phyloP scores from a whole-genome alignment of 2,888 invertebrate species.

The Aproaerema taeniolella region DNA sequence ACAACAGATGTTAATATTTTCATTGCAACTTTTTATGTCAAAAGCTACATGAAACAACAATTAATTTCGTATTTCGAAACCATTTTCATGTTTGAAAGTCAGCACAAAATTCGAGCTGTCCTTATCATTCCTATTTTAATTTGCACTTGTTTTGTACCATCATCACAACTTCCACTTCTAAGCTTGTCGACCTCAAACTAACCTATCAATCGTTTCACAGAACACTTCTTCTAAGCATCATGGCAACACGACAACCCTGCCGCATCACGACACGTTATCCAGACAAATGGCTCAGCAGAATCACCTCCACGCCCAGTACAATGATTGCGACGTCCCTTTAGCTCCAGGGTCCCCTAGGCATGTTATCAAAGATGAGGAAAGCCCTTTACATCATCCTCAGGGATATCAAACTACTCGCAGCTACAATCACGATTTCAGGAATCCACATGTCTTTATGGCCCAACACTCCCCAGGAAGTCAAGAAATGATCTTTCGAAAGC shows the following conservation, averaged over 20 bases:
- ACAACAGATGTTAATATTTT: too few species aligned
- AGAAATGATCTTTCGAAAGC: slow-evolving; percentile 66
- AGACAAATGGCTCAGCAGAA: slow-evolving; percentile 65
- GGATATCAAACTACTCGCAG: slow-evolving; percentile 66
- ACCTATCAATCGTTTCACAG: slow-evolving; percentile 71
- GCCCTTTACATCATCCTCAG: slow-evolving; percentile 57
- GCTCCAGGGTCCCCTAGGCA: slow-evolving; percentile 69
- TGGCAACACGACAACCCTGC: slow-evolving; percentile 81
- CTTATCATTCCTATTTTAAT: too few species aligned
- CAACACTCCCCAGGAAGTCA: slow-evolving; percentile 69
- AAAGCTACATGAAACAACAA: too few species aligned
- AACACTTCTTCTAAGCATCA: slow-evolving; percentile 91
- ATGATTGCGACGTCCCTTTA: slow-evolving; percentile 67
- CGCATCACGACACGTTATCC: slow-evolving; percentile 78
- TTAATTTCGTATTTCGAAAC: too few species aligned
- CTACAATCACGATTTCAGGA: slow-evolving; percentile 68
- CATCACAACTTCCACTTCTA: neutral
- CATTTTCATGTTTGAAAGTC: too few species aligned
- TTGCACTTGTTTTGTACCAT: neutral
- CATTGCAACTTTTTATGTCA: too few species aligned
- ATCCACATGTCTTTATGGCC: slow-evolving; percentile 69
- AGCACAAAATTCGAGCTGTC: too few species aligned
- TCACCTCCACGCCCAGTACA: slow-evolving; percentile 74
- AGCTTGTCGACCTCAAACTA: too few species aligned
- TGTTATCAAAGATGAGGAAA: slow-evolving; percentile 60